Percentiles rank a stretch among this genome's conserved stretches.
These are phyloP conservation scores for Rattus norvegicus DNA, from an alignment of 2,113 vertebrate genomes.

Conservation along the genomic window DNA sequence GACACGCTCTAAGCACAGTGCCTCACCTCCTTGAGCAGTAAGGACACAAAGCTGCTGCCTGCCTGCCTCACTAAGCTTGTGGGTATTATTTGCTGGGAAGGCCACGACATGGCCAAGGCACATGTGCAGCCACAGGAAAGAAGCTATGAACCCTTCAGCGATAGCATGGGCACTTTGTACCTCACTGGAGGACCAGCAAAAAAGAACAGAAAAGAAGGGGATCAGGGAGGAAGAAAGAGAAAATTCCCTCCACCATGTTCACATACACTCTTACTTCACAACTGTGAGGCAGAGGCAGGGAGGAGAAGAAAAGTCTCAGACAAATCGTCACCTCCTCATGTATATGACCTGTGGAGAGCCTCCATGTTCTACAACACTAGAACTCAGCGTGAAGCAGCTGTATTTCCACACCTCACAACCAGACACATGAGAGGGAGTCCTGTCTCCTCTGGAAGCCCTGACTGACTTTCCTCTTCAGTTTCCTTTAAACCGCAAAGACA, in stretches of 20 bases:
- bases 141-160: not conserved
- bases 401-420: not conserved
- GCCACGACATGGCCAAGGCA: not conserved
- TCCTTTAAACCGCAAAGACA: not conserved
- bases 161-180: rapidly evolving
- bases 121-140: not conserved
- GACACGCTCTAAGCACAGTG: not conserved
- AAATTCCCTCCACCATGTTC: not conserved
- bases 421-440: not conserved
- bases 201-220: not conserved
- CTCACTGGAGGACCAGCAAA: not conserved
- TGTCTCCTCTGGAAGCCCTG: not conserved
- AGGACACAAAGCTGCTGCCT: not conserved
- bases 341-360: not conserved
- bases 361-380: not conserved
- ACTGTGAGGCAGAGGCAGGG: not conserved
- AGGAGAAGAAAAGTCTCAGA: not conserved
- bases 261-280: not conserved
- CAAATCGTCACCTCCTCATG: not conserved
- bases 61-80: not conserved
- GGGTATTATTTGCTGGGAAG: not conserved
- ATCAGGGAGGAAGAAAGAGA: not conserved
- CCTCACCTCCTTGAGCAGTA: not conserved
- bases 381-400: not conserved
- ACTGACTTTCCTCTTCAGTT: constrained; percentile 4